Base-by-base conservation (phyloP, 2,888 invertebrate genomes). In the Hyposoter dolosus region DNA sequence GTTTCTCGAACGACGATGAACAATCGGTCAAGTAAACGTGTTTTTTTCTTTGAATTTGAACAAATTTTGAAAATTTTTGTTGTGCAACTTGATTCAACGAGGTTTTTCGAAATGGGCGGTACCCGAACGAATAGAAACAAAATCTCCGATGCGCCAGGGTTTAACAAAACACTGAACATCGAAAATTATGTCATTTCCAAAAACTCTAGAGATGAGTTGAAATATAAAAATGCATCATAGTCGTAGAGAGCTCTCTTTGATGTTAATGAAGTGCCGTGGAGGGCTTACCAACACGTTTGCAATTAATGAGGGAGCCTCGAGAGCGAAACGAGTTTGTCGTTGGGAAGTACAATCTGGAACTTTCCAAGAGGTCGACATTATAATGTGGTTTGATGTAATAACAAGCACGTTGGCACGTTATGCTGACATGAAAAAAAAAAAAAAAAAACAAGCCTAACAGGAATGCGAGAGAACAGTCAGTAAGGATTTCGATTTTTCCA, bases 261-360 rank as follows among this genome's bases (percentile, higher is more conserved):
- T 86, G 83, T 81, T 87, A 87, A 88, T 84, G 86, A 88, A 81
- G 76, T 50, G 40, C 35, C 74, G 50, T 77, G 47, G 6, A 75
- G 83, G 84, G 75, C 72, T 60, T 63, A 60, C 84, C 81, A 60
- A 60, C 82, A 85, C 66, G 69, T 63, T 65, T 19, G 60, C 56
- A 79, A 63, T 84, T 84, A 84, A 80, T 75, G 80, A 74, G 75
- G 68, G 28, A 50, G 43, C 72, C 40, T 35, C 32, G 23, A 71
- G 65, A 65, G 71, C 19, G 47, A 79, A 71, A 60, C 7, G 19
- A 28, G 45, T 32, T 40, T 32, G 32, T 10, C 40, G 45, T 35
- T n/a, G 68, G 35, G 75, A 68, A 10, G 23, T 28, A 56, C 72
- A 72, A 53, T 65, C 65, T 71, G 68, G 76, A 74, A 78, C 66